Percentiles rank a stretch among this genome's conserved stretches.
Evolutionary conservation across 2,797 vertebrate species (phyloP).

Genomic region (Heteromormyrus szaboi): DNA sequence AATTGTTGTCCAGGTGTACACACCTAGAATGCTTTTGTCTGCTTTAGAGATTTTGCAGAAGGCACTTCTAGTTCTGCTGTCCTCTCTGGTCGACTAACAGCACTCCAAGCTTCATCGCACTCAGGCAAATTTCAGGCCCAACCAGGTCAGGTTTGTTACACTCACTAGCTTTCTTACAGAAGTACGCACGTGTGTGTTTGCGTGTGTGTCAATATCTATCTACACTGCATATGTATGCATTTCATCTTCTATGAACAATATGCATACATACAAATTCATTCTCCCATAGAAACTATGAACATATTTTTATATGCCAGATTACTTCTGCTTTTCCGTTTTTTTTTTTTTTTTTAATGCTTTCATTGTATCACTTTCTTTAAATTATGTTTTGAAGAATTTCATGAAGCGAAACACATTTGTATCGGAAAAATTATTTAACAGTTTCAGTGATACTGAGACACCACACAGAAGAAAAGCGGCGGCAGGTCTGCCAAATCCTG

Average conservation of each 20-base stretch:
- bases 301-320: conserved; percentile 31
- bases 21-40: conserved; percentile 50
- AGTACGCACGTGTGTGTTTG: not conserved
- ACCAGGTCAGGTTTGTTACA: conserved; percentile 44
- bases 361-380: not conserved
- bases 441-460: conserved; percentile 27
- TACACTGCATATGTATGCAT: conserved; percentile 58
- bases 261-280: conserved; percentile 57
- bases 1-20: conserved; percentile 44
- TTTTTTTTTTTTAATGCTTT: not conserved
- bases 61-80: conserved; percentile 66
- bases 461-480: conserved; percentile 10
- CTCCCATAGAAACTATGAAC: conserved; percentile 13
- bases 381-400: not conserved
- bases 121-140: conserved; percentile 44
- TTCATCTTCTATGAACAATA: conserved; percentile 36
- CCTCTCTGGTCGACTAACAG: conserved; percentile 48
- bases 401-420: not conserved
- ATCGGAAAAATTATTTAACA: conserved; percentile 28
- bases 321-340: conserved; percentile 36
- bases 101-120: conserved; percentile 48
- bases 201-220: conserved; percentile 45
- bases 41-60: conserved; percentile 63
- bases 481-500: conserved; percentile 12
- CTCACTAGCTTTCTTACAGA: conserved; percentile 50